Evolutionary conservation across 2,888 invertebrate species (phyloP), one percentile per base, ranked within the genome.

Genomic region (Dione vanillae): DNA sequence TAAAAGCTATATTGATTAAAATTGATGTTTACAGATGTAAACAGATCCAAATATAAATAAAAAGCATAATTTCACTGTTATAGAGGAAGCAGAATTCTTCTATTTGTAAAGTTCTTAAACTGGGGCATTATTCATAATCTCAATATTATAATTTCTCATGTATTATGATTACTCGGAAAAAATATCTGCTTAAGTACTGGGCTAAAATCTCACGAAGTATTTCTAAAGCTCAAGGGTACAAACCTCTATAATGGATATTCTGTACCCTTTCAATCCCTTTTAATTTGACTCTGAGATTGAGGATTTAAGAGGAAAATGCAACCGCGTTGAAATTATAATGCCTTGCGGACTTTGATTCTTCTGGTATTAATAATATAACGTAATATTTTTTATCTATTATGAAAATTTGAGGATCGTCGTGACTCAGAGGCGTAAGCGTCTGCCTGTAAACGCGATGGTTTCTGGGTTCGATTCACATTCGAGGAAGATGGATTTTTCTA

Each of bases 231-330:
- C 52, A 62, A 68, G 67, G 61, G 52, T 52, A 45, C 41, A 61
- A 68, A 52, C 51, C 67, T 62, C 52, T 37, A 35, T 68, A 68
- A 68, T 56, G 56, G 58, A 65, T 65, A 70, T 52, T 65, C 65
- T 59, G 65, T 65, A 70, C 69, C 70, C 56, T 70, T 70, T 70
- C 51, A 65, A 65, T 65, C 65, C 65, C 69, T 70, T 65, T 70
- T 70, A 65, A 70, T 65, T 69, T 69, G 51, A 41, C 52, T 52
- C 61, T 68, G 51, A 62, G 49, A 35, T 16, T 19, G 52, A 52
- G 20, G 68, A 68, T 62, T 61, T 62, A 51, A 43, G 16, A 16
- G 19, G 52, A 61, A 52, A 62, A 68, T 52, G 61, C 52, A 68
- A 52, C 45, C 16, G 16, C 51, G 12, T 37, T 61, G 41, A 52